Evolutionary conservation across 2,797 vertebrate species (phyloP), one percentile per base, ranked within the genome.

Genomic region (Typhlichthys eigenmanni): DNA sequence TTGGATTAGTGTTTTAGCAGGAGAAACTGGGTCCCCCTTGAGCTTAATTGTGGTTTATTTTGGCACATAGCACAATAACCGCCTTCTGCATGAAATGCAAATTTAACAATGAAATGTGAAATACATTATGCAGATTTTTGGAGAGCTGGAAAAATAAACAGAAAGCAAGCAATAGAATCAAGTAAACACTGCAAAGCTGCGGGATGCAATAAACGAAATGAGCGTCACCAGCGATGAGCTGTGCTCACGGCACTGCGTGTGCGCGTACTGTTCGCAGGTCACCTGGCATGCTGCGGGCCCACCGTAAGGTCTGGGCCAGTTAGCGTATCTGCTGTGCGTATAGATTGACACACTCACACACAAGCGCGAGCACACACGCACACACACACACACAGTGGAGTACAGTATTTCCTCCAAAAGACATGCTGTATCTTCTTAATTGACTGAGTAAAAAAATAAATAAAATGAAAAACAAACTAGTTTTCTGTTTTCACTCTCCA

Each of bases 31-130:
- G 62, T 66, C 72, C 78, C 82, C 84, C 86, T 84, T 85, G 80
- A 85, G 87, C 71, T 85, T 91, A 90, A 92, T 91, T 90, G 82
- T 75, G 72, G 79, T 84, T 81, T 80, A 85, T 91, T 88, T 90
- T 87, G 83, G 84, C 88, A 81, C 70, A 48, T 38, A 46, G 74
- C 64, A 70, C 68, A 69, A 60, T 83, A 76, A 13, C 10, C 74
- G 68, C 81, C 65, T 55, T 72, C 72, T 81, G 81, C 86, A 89
- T 88, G 75, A 89, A 88, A 91, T 88, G 84, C 78, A 84, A 86
- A 90, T 92, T 87, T 84, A 72, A 84, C 80, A 80, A 82, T 78
- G 72, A 72, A 85, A 85, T 82, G 69, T 76, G 74, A 87, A 89
- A 83, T 81, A 60, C 77, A 87, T 90, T 88, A 81, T 88, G 81